Evolutionary conservation across 2,113 vertebrate species (phyloP).

Genomic region (Stigmatopora nigra): DNA sequence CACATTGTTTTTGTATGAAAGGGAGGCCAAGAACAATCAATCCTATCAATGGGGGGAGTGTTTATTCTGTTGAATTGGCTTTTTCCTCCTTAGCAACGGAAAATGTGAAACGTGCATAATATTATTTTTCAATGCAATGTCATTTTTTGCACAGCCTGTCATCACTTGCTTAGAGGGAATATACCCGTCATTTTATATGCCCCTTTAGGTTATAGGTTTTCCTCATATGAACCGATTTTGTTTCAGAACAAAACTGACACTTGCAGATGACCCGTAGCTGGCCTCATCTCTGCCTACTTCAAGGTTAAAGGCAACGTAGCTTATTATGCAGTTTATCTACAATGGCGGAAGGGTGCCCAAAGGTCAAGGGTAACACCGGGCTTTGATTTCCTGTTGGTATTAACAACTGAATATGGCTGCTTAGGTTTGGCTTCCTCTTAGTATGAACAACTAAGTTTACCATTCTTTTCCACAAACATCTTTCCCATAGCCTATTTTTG

Average conservation of each 20-base stretch:
- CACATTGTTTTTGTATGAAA: neutral
- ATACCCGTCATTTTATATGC: too few species aligned
- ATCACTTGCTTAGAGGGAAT: neutral
- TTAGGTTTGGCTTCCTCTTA: constrained; percentile 47
- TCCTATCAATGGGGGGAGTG: too few species aligned
- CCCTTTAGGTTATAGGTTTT: neutral
- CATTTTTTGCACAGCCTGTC: neutral
- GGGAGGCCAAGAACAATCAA: neutral
- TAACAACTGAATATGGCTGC: constrained; percentile 34
- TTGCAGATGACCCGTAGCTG: constrained; percentile 9
- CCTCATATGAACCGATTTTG: neutral
- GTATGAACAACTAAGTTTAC: constrained; percentile 31
- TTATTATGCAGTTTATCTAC: constrained; percentile 47
- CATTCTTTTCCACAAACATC: neutral
- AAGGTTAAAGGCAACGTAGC: constrained; percentile 60
- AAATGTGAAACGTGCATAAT: neutral
- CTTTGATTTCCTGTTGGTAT: constrained; percentile 49
- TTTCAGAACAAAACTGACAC: neutral
- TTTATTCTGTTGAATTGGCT: too few species aligned
- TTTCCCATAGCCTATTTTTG: too few species aligned
- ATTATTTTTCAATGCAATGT: neutral
- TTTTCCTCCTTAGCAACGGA: too few species aligned
- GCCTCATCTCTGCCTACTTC: constrained; percentile 25
- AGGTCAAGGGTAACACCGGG: constrained; percentile 65
- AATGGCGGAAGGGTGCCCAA: constrained; percentile 34